Evolutionary conservation across 2,113 vertebrate species (phyloP).

Genomic region (Lophura nycthemera): DNA sequence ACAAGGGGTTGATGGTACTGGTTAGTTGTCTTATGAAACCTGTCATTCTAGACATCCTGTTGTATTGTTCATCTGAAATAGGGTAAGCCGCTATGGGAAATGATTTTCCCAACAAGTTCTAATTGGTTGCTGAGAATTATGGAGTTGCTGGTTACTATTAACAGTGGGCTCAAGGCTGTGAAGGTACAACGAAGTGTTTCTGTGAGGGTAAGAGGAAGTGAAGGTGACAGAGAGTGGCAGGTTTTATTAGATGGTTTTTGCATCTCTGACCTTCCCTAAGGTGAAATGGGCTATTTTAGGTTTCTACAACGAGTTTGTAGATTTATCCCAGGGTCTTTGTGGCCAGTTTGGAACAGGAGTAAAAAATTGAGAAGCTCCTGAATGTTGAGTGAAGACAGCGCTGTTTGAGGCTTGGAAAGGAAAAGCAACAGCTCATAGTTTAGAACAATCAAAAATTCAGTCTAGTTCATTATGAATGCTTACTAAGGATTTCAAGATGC

Average conservation of each 20-base stretch:
- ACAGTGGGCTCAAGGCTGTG: background rate
- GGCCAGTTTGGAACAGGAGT: background rate
- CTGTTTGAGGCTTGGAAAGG: background rate
- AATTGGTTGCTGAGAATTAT: slow-evolving; percentile 46
- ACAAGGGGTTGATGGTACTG: background rate
- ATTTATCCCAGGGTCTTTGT: background rate
- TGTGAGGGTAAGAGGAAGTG: background rate
- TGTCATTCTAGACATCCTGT: slow-evolving; percentile 48
- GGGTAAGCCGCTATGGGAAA: background rate
- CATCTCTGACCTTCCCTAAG: background rate
- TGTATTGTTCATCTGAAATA: slow-evolving; percentile 46
- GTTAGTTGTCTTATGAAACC: slow-evolving; percentile 45
- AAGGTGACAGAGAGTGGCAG: background rate
- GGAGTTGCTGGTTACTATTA: slow-evolving; percentile 9
- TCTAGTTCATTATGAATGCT: background rate
- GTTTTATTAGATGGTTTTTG: background rate
- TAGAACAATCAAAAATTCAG: background rate
- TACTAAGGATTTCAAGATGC: background rate
- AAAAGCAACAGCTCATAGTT: background rate
- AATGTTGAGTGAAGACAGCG: background rate
- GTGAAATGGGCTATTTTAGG: background rate
- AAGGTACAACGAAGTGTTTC: background rate
- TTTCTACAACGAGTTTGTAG: background rate
- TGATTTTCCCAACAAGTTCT: slow-evolving; percentile 42
- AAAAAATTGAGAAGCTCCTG: background rate